Evolutionary conservation across 2,797 vertebrate species (phyloP).

Genomic region (Eospalax fontanierii): DNA sequence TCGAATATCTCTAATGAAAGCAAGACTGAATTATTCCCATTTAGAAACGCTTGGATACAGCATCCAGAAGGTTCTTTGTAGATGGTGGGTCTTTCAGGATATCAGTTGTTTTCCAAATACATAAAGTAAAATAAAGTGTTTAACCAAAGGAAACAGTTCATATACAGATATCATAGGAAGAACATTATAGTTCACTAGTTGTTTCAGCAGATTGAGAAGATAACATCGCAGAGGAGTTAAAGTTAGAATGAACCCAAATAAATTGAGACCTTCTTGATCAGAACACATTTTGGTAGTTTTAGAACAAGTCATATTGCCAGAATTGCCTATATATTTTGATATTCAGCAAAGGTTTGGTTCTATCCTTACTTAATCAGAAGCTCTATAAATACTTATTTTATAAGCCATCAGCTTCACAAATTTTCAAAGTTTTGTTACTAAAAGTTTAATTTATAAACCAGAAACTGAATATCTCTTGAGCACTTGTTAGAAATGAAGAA

Average conservation of each 20-base stretch:
- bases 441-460: neutral
- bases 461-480: neutral
- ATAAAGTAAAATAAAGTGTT: slow-evolving; percentile 19
- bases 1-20: neutral
- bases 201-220: neutral
- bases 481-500: slow-evolving; percentile 14
- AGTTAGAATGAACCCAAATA: neutral
- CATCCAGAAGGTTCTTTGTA: neutral
- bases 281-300: slow-evolving; percentile 17
- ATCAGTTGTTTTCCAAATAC: neutral
- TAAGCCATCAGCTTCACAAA: slow-evolving; percentile 10
- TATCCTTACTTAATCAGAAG: slow-evolving; percentile 2
- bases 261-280: neutral
- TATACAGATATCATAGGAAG: neutral
- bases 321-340: slow-evolving; percentile 16
- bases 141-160: neutral
- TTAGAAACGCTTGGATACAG: neutral
- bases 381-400: neutral
- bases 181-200: neutral
- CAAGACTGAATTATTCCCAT: neutral
- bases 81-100: neutral
- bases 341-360: slow-evolving; percentile 21
- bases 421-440: neutral
- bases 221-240: neutral
- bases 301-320: neutral